Evolutionary conservation across 2,797 vertebrate species (phyloP).

Genomic region (Myotis myotis): DNA sequence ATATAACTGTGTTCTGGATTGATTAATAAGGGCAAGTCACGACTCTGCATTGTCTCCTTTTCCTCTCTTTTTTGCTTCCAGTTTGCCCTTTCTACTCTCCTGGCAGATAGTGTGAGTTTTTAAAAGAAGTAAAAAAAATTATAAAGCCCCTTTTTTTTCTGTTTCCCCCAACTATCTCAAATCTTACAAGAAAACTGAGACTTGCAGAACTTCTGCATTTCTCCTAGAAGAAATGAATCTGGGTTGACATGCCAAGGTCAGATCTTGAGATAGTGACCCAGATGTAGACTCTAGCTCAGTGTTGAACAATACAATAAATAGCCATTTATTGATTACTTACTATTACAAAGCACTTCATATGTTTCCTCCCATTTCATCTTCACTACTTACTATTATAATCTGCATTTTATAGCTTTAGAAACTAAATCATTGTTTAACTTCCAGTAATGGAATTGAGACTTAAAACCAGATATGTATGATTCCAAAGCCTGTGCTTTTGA

Average conservation of each 20-base stretch:
- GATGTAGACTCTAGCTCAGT: neutral
- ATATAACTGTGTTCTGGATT: neutral
- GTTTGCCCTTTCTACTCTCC: neutral
- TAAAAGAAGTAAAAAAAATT: neutral
- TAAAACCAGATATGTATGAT: constrained; percentile 6
- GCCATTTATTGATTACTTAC: neutral
- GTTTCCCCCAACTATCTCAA: neutral
- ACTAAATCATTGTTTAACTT: constrained; percentile 2
- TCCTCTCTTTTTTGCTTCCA: constrained; percentile 17
- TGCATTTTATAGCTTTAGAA: constrained; percentile 33
- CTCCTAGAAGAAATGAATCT: constrained; percentile 38
- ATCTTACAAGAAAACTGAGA: neutral
- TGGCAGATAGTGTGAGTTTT: constrained; percentile 2
- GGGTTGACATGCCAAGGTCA: neutral
- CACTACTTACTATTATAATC: neutral
- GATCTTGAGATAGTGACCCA: neutral
- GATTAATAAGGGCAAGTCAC: neutral
- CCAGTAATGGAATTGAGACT: neutral
- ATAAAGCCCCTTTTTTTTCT: neutral
- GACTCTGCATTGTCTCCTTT: neutral
- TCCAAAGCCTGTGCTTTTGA: constrained; percentile 32
- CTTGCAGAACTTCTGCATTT: neutral
- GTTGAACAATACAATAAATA: constrained; percentile 26
- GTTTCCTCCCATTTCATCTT: neutral
- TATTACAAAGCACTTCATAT: neutral